These are phyloP conservation scores for Cephus spinipes DNA, from an alignment of 2,888 invertebrate species.

Conservation along the genomic window DNA sequence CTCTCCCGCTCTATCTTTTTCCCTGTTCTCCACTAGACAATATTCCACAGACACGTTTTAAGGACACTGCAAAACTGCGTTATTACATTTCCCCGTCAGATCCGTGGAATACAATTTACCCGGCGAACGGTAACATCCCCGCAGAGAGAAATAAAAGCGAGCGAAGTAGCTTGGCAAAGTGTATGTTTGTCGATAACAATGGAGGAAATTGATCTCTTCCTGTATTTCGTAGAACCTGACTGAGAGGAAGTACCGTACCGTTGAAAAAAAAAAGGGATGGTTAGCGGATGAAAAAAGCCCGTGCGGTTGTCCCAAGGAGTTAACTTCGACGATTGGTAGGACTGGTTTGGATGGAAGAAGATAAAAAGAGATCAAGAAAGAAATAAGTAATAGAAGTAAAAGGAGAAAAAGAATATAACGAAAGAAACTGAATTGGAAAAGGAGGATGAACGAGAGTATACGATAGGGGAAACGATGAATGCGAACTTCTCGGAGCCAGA, in stretches of 20 bases:
- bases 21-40: conserved; percentile 16
- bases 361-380: neutral
- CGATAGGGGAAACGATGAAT: neutral
- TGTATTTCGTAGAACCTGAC: neutral
- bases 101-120: neutral
- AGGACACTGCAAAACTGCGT: conserved; percentile 29
- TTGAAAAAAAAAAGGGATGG: neutral
- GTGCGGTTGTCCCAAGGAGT: neutral
- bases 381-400: neutral
- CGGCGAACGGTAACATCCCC: neutral
- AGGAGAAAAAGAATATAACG: neutral
- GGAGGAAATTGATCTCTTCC: conserved; percentile 29
- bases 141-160: neutral
- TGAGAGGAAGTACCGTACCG: neutral
- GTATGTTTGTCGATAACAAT: conserved; percentile 29
- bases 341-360: neutral
- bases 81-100: neutral
- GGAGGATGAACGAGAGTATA: neutral
- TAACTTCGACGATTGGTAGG: neutral
- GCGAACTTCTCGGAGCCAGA: neutral
- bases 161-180: conserved; percentile 26
- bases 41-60: conserved; percentile 1
- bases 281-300: neutral
- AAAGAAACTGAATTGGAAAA: neutral
- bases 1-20: conserved; percentile 13